phyloP scores from a whole-genome alignment of 2,888 invertebrate genomes.

The Eupithecia exiguata region DNA sequence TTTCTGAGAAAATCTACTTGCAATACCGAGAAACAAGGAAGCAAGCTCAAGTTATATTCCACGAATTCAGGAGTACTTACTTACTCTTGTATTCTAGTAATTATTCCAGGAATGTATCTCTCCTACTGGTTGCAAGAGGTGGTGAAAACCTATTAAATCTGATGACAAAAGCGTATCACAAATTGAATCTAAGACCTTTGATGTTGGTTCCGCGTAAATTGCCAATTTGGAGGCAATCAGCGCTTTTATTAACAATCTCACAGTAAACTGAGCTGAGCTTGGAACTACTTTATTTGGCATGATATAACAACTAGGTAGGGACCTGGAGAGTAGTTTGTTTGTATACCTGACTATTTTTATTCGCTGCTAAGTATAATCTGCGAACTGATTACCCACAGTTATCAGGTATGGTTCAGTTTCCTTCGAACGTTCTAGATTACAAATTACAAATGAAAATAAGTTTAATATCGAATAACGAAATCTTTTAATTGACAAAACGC shows the following conservation, averaged over 20 bases:
- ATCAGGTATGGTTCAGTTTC: no score
- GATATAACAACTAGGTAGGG: not conserved
- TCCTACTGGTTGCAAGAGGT: not conserved
- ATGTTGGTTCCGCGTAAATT: constrained; percentile 33
- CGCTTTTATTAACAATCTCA: constrained; percentile 28
- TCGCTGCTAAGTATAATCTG: not conserved
- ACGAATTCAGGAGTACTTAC: not conserved
- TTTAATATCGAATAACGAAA: no score
- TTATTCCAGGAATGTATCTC: not conserved
- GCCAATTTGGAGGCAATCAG: constrained; percentile 40
- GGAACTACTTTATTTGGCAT: constrained; percentile 10
- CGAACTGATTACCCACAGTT: no score
- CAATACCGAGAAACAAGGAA: not conserved
- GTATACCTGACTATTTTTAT: not conserved
- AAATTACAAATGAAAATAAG: no score
- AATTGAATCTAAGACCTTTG: constrained; percentile 30
- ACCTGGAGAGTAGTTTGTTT: not conserved
- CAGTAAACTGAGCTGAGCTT: constrained; percentile 19
- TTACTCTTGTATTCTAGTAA: not conserved
- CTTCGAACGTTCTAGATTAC: no score
- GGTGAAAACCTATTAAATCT: constrained; percentile 12
- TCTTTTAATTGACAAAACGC: no score
- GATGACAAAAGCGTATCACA: constrained; percentile 24
- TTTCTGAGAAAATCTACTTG: not conserved
- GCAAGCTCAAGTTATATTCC: not conserved